Evolutionary conservation across 2,113 vertebrate species (phyloP).

Genomic region (Tenrec ecaudatus): DNA sequence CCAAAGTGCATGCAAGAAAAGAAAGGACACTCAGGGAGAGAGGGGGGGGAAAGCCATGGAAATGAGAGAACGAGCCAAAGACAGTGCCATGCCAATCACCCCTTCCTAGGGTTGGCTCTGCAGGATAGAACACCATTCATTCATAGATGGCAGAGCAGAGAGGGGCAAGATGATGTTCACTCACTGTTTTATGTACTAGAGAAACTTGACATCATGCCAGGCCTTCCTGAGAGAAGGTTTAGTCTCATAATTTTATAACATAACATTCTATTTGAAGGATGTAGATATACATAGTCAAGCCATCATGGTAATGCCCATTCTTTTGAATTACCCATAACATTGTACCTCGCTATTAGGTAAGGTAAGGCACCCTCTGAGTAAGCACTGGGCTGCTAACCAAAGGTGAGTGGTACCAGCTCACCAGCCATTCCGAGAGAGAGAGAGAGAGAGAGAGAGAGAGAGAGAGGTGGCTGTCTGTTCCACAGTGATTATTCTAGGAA

Average conservation of each 20-base stretch:
- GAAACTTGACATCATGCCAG: background rate
- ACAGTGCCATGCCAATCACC: background rate
- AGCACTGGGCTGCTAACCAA: background rate
- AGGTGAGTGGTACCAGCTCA: background rate
- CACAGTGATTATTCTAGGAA: background rate
- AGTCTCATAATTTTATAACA: background rate
- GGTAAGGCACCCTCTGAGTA: background rate
- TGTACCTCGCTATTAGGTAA: conserved; percentile 8
- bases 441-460: background rate
- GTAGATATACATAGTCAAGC: background rate
- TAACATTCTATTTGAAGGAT: conserved; percentile 27
- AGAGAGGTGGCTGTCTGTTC: background rate
- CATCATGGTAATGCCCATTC: background rate
- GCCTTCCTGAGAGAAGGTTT: background rate
- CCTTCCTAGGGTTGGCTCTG: background rate
- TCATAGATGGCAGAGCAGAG: background rate
- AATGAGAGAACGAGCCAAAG: background rate
- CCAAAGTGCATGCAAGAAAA: background rate
- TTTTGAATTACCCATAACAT: background rate
- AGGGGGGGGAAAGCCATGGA: background rate
- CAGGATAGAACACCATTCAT: background rate
- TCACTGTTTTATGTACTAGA: background rate
- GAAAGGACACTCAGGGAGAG: background rate
- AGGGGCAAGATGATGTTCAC: background rate
- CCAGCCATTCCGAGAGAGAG: background rate